These are phyloP conservation scores for Chlamydotis undulata DNA, from an alignment of 2,113 vertebrate genomes.

Conservation along the genomic window DNA sequence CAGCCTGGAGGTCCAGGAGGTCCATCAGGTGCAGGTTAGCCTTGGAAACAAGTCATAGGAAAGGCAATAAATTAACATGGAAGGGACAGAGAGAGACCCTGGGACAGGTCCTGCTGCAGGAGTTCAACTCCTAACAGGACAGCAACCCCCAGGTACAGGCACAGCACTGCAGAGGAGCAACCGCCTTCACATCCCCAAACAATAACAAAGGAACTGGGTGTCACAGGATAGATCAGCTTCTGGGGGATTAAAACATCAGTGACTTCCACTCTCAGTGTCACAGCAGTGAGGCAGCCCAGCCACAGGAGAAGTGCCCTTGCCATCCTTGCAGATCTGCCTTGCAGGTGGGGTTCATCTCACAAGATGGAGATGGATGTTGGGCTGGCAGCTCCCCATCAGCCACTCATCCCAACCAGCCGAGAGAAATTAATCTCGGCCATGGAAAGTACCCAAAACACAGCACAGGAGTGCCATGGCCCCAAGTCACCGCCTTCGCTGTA, in stretches of 20 bases:
- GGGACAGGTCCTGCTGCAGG: neutral
- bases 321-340: neutral
- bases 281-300: neutral
- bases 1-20: neutral
- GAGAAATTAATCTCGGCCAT: neutral
- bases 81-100: neutral
- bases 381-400: neutral
- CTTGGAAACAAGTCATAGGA: neutral
- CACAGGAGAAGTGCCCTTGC: accelerated
- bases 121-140: neutral
- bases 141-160: neutral
- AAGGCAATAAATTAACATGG: neutral
- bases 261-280: neutral
- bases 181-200: neutral
- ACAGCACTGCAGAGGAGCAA: neutral
- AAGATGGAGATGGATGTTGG: neutral
- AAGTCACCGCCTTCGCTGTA: accelerated
- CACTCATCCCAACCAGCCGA: neutral
- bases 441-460: neutral
- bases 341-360: neutral
- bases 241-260: neutral
- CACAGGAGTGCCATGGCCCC: neutral
- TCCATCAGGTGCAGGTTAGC: neutral
- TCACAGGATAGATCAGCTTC: neutral
- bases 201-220: neutral